Evolutionary conservation across 2,113 vertebrate species (phyloP).

Genomic region (Sander vitreus): DNA sequence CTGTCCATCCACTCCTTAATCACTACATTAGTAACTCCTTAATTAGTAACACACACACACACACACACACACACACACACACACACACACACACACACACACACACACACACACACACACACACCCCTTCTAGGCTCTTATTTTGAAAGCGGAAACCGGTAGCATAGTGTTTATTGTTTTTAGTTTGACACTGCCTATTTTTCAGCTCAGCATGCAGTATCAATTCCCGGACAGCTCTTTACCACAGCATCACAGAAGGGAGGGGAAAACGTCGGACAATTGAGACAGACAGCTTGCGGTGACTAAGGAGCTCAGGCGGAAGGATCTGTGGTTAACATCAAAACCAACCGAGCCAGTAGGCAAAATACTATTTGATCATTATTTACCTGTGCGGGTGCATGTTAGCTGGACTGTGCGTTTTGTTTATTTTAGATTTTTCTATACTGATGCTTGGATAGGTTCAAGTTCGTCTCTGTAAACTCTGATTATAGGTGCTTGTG

Average conservation of each 20-base stretch:
- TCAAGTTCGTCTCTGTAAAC: background rate
- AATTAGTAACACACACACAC: too few species aligned
- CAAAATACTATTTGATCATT: background rate
- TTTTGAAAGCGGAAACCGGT: constrained; percentile 32
- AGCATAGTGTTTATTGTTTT: background rate
- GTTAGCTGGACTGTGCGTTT: background rate
- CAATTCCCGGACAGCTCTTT: constrained; percentile 9
- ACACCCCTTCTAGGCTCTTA: background rate
- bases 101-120: too few species aligned
- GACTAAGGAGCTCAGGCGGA: background rate
- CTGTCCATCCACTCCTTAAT: too few species aligned
- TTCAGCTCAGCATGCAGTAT: constrained; percentile 33
- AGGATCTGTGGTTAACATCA: background rate
- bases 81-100: too few species aligned
- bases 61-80: too few species aligned
- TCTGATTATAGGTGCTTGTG: background rate
- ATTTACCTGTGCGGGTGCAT: constrained; percentile 14
- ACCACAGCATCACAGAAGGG: background rate
- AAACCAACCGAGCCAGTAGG: background rate
- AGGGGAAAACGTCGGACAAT: background rate
- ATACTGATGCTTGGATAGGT: background rate
- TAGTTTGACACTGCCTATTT: background rate
- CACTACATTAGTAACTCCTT: too few species aligned
- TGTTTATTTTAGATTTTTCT: background rate
- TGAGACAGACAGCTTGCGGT: background rate